Evolutionary conservation across 2,888 invertebrate genomes (phyloP), one percentile per base, ranked within the genome.

Genomic region (Ophion ventricosus): DNA sequence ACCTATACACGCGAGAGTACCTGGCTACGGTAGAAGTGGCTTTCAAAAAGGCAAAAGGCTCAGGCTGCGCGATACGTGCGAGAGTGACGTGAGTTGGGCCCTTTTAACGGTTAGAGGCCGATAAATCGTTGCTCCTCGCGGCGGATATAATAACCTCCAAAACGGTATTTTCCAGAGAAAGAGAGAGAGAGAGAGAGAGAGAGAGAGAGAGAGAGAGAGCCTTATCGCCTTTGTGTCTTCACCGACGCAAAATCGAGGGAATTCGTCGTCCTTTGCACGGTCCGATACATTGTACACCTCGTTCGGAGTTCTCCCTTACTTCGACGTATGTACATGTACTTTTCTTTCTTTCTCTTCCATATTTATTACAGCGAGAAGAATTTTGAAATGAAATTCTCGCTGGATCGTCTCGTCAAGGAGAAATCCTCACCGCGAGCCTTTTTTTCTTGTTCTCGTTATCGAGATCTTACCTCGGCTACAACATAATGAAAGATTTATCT

Each of bases 401-500:
- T 25, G 26, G 69, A 75, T 81, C 70, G 40, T 64, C 54, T 43
- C 64, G 26, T 23, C 40, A 43, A 35, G 78, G 35, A 49, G 25
- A 40, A 25, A 78, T 59, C n/a, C n/a, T 43, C 26, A 49, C n/a
- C 8, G 20, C n/a, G 14, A n/a, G 8, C 35, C 64, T 64, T 78
- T 81, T 81, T 54, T 59, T 66, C 29, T n/a, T 20, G 26, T 26
- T 29, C 14, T 61, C 23, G 54, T 54, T 54, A 67, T 78, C 77
- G 78, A 63, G 54, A 77, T 77, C 57, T 63, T 25, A 67, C 61
- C 8, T 11, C 26, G 43, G 56, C 63, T 29, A 14, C 54, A 25
- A 35, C 35, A 7, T 75, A 84, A 75, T 72, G 64, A 57, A 70
- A 75, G 84, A 84, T 78, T 81, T 81, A 81, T 84, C 69, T 74